A percentile compares a stretch with the other conserved stretches of the same genome.
Conservation (phyloP, 2,113 vertebrate genomes). For the Perca schrenkii region DNA sequence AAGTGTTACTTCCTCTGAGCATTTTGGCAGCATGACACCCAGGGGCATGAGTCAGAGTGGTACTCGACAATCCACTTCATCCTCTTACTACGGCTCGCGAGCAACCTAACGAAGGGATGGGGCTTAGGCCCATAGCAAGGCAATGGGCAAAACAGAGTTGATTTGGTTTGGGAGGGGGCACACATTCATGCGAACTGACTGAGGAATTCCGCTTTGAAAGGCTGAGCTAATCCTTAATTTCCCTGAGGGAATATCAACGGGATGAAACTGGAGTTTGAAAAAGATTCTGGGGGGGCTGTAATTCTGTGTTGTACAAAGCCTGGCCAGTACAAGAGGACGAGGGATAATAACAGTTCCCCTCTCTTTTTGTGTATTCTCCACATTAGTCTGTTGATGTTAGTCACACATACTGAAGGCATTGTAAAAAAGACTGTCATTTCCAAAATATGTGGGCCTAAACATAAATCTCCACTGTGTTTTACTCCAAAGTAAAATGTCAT, state of each 20-base stretch:
- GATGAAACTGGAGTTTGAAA: constrained; percentile 71
- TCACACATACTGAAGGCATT: constrained; percentile 41
- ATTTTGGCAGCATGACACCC: constrained; percentile 65
- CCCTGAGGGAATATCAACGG: constrained; percentile 81
- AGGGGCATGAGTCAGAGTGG: constrained; percentile 78
- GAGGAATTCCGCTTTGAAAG: constrained; percentile 77
- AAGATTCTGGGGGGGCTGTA: constrained; percentile 67
- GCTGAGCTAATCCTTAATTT: constrained; percentile 83
- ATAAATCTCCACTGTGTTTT: constrained; percentile 27
- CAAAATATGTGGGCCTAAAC: constrained; percentile 11
- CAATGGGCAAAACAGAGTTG: constrained; percentile 64
- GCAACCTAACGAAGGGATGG: constrained; percentile 53
- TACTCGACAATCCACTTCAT: constrained; percentile 77
- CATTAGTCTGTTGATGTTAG: constrained; percentile 48
- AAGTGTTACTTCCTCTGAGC: constrained; percentile 61
- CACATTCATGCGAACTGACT: constrained; percentile 72
- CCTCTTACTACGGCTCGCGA: constrained; percentile 78
- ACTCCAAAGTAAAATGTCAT: constrained; percentile 15
- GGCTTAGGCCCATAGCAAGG: constrained; percentile 60
- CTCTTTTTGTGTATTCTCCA: constrained; percentile 25
- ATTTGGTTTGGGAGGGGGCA: constrained; percentile 69
- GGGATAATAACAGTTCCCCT: constrained; percentile 49
- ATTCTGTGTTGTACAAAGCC: constrained; percentile 68
- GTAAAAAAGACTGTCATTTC: constrained; percentile 7
- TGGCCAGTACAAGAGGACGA: constrained; percentile 28